A percentile compares a stretch with the other conserved stretches of the same genome.
Conservation (phyloP, 1,140 invertebrate genomes). For the Lysiphlebus fabarum region DNA sequence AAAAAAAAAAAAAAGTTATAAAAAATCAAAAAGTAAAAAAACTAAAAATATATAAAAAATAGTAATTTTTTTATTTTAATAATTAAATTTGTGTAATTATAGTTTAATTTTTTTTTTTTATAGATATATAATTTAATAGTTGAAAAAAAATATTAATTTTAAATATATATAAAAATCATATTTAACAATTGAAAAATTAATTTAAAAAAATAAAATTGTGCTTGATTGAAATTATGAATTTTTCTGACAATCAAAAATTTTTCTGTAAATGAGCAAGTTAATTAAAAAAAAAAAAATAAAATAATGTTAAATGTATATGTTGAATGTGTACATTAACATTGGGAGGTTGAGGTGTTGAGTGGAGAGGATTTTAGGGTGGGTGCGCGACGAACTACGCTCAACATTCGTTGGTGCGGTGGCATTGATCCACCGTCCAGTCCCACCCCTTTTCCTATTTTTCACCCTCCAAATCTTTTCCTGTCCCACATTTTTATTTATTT, state of each 20-base stretch:
- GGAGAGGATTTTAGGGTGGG: constrained; percentile 22
- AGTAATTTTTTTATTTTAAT: constrained; percentile 1
- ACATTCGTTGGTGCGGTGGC: constrained; percentile 30
- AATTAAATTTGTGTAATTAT: no score
- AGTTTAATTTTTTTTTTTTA: no score
- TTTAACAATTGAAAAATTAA: no score
- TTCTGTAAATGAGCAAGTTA: no score
- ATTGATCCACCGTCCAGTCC: constrained; percentile 39
- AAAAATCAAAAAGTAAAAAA: not conserved
- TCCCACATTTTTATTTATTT: no score
- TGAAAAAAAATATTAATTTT: no score
- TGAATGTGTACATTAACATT: constrained; percentile 10
- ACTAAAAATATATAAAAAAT: not conserved
- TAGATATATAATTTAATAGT: no score
- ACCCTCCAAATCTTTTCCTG: not conserved
- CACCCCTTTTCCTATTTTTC: constrained; percentile 19
- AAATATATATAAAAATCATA: no score
- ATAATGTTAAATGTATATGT: not conserved
- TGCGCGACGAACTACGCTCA: constrained; percentile 30
- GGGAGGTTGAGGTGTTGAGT: not conserved
- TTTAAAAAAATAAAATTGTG: no score
- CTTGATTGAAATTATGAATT: no score
- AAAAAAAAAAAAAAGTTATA: not conserved
- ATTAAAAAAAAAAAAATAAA: no score
- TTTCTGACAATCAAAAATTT: no score